Base-by-base conservation (phyloP, 2,797 vertebrate species). In the Cuculus canorus region DNA sequence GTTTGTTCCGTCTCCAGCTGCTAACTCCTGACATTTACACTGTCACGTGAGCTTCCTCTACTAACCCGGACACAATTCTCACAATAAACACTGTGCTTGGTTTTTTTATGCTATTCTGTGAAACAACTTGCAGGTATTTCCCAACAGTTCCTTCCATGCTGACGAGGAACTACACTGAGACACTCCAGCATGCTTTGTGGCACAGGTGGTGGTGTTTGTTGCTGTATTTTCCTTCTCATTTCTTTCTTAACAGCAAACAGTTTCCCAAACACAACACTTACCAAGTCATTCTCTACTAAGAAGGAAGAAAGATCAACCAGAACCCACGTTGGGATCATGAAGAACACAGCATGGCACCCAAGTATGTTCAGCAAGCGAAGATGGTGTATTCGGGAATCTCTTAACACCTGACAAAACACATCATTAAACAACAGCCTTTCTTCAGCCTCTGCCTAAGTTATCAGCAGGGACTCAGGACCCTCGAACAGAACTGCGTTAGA, bases 311-410 rank as follows among this genome's bases (percentile, higher is more conserved):
- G 98, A 94, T 99, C 99, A 23, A 99, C 98, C 91, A 99, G 97
- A 35, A 99, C 98, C 99, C 99, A 99, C 0, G 99, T 99, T 33
- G 99, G 99, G 90, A 99, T 98, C 99, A 99, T 99, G 97, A 99
- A 99, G 96, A 99, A 98, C 28, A 99, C 97, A 0, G 99, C 99
- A 2, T 99, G 99, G 91, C 99, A 99, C 53, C 99, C 99, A 7
- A 99, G 97, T 61, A 99, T 98, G 97, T 99, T 99, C 83, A 99
- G 98, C 48, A 99, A 95, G 53, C 99, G 98, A 28, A 99, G 98
- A 41, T 99, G 99, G 90, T 99, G 99, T 72, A 99, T 98, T 45
- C 98, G 97, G 0, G 99, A 99, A 95, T 99, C 99, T 59, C 99
- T 98, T 88, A 99, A 89, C 23, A 99, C 99, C 99, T 99, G 88